Evolutionary conservation across 1,140 invertebrate species (phyloP).

Genomic region (Drosophila tropicalis): DNA sequence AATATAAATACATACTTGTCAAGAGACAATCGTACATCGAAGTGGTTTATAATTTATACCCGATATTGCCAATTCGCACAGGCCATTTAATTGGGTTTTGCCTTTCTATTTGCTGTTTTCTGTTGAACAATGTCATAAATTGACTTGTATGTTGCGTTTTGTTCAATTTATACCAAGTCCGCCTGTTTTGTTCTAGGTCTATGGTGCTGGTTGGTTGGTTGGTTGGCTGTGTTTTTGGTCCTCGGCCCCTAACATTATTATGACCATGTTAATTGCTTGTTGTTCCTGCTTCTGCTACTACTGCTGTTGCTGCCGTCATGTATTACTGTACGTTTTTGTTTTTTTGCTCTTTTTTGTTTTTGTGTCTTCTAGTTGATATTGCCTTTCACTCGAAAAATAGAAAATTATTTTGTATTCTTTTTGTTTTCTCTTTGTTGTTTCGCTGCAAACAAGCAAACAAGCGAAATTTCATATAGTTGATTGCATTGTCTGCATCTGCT

Average conservation of each 20-base stretch:
- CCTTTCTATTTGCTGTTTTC: not conserved
- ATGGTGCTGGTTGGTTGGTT: not conserved
- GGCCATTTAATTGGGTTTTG: slow-evolving; percentile 15
- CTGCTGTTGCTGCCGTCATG: slow-evolving; percentile 24
- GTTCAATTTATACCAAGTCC: not conserved
- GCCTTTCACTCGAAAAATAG: slow-evolving; percentile 44
- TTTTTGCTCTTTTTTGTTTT: not conserved
- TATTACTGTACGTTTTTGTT: slow-evolving; percentile 1
- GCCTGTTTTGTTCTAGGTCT: not conserved
- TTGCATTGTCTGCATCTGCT: slow-evolving; percentile 48
- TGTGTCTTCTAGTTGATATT: slow-evolving; percentile 10
- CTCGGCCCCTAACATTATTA: slow-evolving; percentile 17
- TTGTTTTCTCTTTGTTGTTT: slow-evolving; percentile 31
- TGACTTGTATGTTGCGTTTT: slow-evolving; percentile 4
- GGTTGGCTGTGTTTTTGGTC: not conserved
- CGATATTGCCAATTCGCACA: not conserved
- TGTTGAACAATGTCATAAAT: slow-evolving; percentile 12
- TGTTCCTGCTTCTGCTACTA: slow-evolving; percentile 17
- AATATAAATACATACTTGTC: not conserved
- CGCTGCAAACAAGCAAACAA: slow-evolving; percentile 51
- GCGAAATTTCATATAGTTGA: slow-evolving; percentile 61
- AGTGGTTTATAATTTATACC: slow-evolving; percentile 8
- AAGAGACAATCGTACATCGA: not conserved
- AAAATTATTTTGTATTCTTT: slow-evolving; percentile 51
- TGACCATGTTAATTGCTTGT: slow-evolving; percentile 56